phyloP scores from a whole-genome alignment of 2,797 vertebrate genomes.

The Phataginus tricuspis region DNA sequence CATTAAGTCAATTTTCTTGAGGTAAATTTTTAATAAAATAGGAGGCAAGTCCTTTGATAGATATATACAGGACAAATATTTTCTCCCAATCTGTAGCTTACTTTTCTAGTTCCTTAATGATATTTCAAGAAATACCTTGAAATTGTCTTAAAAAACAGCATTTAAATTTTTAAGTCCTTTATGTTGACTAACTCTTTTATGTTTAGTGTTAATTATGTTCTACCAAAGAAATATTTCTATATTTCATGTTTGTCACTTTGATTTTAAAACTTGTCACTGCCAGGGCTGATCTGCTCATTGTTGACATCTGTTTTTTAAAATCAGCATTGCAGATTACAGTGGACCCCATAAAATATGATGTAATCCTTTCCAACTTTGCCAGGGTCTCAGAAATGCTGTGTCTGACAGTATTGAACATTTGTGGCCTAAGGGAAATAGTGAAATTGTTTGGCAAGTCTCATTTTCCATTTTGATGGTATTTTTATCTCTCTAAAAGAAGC shows the following conservation, averaged over 20 bases:
- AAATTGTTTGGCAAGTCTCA: constrained; percentile 54
- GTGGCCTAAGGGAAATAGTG: neutral
- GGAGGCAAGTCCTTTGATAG: neutral
- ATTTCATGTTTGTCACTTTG: neutral
- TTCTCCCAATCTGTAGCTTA: neutral
- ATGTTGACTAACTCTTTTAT: neutral
- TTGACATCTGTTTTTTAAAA: constrained; percentile 31
- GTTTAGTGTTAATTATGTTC: neutral
- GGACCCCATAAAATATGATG: neutral
- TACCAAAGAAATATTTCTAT: neutral
- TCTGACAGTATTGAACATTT: neutral
- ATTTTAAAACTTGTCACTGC: neutral
- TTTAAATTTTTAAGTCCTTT: neutral
- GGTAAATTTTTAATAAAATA: neutral
- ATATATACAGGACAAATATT: neutral
- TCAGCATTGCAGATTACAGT: neutral
- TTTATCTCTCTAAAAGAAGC: constrained; percentile 63
- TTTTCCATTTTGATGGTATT: constrained; percentile 65
- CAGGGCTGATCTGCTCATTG: neutral
- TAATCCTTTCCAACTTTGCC: neutral
- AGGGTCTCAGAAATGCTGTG: constrained; percentile 20
- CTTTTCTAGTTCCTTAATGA: neutral
- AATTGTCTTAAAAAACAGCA: neutral
- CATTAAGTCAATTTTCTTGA: neutral
- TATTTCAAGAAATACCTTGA: neutral